Evolutionary conservation across 1,140 invertebrate species (phyloP), one percentile per base, ranked within the genome.

Genomic region (Harlomillsia oculata): DNA sequence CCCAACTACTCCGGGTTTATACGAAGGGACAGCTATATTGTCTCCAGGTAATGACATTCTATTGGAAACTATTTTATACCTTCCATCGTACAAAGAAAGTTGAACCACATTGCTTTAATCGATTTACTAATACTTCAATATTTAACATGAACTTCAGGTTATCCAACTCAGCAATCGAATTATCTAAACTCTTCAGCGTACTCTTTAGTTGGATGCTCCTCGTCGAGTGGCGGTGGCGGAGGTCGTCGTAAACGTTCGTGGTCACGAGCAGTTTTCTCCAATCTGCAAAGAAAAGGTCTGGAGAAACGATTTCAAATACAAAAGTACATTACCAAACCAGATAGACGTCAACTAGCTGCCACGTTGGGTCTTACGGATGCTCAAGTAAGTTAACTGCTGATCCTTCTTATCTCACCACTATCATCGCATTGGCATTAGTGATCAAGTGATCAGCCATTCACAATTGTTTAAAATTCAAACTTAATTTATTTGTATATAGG

Each of bases 221-320:
- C n/a, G n/a, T n/a, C n/a, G n/a, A n/a, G n/a, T n/a, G n/a, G n/a
- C 11, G 50, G 41, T 30, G 64, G 66, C 14, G 72, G 71, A 28
- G 74, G 75, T 0, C 87, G 89, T 67, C 72, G 87, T 56, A 93
- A 93, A 68, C 77, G 89, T 23, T 90, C 88, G 0, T 95, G 89
- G 89, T 92, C 89, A 0, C 76, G 94, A 59, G 93, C 93, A 1
- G 94, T 97, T 0, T 81, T 81, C 67, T 80, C 79, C 26, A 78
- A 80, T 66, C 71, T 78, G 11, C 80, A 81, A 66, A 59, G 80
- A 13, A 79, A 80, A 68, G 80, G 80, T 63, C 75, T 81, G 56
- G 76, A 78, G 62, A 77, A 78, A 56, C 65, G 78, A 32, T 81
- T 81, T 66, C 76, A 79, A 60, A 67, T 80, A 5, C 79, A 82